Conservation (phyloP, 2,113 vertebrate genomes). For the Phasianus colchicus region DNA sequence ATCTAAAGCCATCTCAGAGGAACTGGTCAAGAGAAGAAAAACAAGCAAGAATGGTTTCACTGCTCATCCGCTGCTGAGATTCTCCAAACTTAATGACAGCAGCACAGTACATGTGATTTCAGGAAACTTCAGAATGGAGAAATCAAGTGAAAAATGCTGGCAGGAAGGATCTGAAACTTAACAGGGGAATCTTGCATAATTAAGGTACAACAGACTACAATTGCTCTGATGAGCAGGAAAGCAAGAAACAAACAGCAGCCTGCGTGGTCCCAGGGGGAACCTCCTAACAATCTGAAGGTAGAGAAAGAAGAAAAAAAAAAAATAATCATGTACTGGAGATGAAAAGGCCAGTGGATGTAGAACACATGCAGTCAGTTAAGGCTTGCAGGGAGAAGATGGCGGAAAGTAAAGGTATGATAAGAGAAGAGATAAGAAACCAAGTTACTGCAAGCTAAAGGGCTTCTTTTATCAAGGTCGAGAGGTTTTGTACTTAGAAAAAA, state of each 20-base stretch:
- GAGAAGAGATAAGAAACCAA: neutral
- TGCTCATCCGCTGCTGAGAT: neutral
- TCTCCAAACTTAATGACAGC: neutral
- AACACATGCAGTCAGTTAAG: neutral
- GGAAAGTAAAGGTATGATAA: neutral
- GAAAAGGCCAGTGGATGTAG: neutral
- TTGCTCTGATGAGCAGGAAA: conserved; percentile 68
- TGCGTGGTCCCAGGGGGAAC: conserved; percentile 43
- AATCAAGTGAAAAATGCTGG: conserved; percentile 7
- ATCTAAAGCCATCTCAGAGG: neutral
- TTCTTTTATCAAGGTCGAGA: neutral
- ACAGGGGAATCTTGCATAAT: conserved; percentile 57
- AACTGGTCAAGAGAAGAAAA: neutral
- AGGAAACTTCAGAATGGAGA: conserved; percentile 39
- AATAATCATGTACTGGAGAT: neutral
- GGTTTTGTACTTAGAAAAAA: neutral
- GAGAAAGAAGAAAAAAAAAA: conserved; percentile 10
- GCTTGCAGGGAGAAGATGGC: neutral
- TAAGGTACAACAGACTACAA: conserved; percentile 63
- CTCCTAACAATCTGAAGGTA: conserved; percentile 4
- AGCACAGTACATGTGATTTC: neutral
- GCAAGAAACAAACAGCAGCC: conserved; percentile 61
- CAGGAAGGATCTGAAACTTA: conserved; percentile 65
- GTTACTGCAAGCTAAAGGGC: neutral
- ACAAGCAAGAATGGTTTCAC: neutral